These are phyloP conservation scores for Acanthoscelides obtectus DNA, from an alignment of 2,888 invertebrate genomes.

Conservation along the genomic window DNA sequence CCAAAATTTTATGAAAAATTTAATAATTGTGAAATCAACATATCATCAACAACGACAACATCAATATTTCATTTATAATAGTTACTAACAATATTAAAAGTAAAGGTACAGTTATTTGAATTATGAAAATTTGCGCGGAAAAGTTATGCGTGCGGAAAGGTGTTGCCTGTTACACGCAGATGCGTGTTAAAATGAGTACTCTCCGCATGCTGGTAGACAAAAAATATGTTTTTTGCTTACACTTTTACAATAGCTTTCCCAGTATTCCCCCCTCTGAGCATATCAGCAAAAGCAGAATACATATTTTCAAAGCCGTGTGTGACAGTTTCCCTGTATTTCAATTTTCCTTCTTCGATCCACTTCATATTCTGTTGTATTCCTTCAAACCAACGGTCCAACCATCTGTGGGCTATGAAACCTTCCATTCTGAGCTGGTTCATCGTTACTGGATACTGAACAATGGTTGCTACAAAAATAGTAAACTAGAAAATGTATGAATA, in stretches of 20 bases:
- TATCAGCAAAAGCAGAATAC: conserved; percentile 32
- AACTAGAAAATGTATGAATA: background rate
- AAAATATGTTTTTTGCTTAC: conserved; percentile 9
- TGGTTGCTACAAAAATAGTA: conserved; percentile 22
- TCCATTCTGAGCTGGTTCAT: conserved; percentile 33
- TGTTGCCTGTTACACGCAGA: too few relatives aligned
- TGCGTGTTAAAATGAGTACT: too few relatives aligned
- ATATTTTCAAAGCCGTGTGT: conserved; percentile 57
- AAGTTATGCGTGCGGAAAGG: too few relatives aligned
- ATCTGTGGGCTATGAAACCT: conserved; percentile 32
- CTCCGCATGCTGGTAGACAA: too few relatives aligned
- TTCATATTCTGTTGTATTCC: conserved; percentile 59
- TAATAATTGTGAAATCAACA: too few relatives aligned
- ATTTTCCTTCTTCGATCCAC: conserved; percentile 65
- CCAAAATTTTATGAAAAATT: too few relatives aligned
- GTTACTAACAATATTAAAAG: too few relatives aligned
- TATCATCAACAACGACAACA: too few relatives aligned
- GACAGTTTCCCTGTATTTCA: conserved; percentile 66
- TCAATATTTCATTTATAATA: background rate
- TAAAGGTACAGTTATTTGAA: too few relatives aligned
- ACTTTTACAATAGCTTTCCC: conserved; percentile 37
- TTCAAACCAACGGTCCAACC: conserved; percentile 54
- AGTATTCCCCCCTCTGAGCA: conserved; percentile 32
- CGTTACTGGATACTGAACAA: conserved; percentile 24
- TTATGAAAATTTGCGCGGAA: too few relatives aligned